Conservation (phyloP, 2,797 vertebrate genomes). For the Chelidonichthys spinosus region DNA sequence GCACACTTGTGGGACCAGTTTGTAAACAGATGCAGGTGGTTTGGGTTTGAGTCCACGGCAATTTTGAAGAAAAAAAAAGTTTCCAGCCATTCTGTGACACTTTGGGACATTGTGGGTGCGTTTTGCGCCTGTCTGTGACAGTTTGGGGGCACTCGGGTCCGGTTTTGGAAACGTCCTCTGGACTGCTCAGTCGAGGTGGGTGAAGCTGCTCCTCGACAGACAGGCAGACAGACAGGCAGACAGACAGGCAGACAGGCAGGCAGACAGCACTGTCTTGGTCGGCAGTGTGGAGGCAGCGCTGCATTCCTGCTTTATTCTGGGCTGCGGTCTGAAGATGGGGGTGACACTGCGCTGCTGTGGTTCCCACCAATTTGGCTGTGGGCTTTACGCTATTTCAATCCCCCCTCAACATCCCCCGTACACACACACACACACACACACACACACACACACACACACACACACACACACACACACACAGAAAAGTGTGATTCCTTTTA, state of each 20-base stretch:
- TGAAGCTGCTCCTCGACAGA: background rate
- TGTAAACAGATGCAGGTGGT: slow-evolving; percentile 26
- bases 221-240: background rate
- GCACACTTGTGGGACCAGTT: slow-evolving; percentile 20
- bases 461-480: slow-evolving; percentile 6
- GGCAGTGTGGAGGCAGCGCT: slow-evolving; percentile 60
- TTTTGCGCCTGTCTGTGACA: slow-evolving; percentile 18
- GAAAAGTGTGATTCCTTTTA: slow-evolving; percentile 26
- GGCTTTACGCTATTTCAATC: slow-evolving; percentile 74
- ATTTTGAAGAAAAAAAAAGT: slow-evolving; percentile 23
- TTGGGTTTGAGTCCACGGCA: slow-evolving; percentile 26
- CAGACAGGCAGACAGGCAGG: too few relatives aligned
- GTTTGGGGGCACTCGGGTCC: slow-evolving; percentile 21
- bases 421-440: slow-evolving; percentile 36
- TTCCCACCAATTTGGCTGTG: slow-evolving; percentile 72
- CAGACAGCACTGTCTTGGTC: slow-evolving; percentile 32
- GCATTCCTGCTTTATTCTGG: slow-evolving; percentile 81
- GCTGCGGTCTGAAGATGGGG: slow-evolving; percentile 73
- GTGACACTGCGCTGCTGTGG: slow-evolving; percentile 70
- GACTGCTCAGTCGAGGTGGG: slow-evolving; percentile 11
- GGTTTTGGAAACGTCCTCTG: slow-evolving; percentile 40
- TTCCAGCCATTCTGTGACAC: slow-evolving; percentile 20
- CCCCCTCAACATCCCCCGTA: slow-evolving; percentile 50
- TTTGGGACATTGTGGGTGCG: slow-evolving; percentile 17
- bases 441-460: slow-evolving; percentile 14